Base-by-base conservation (phyloP, 2,888 invertebrate species). In the Cantharis nigra region DNA sequence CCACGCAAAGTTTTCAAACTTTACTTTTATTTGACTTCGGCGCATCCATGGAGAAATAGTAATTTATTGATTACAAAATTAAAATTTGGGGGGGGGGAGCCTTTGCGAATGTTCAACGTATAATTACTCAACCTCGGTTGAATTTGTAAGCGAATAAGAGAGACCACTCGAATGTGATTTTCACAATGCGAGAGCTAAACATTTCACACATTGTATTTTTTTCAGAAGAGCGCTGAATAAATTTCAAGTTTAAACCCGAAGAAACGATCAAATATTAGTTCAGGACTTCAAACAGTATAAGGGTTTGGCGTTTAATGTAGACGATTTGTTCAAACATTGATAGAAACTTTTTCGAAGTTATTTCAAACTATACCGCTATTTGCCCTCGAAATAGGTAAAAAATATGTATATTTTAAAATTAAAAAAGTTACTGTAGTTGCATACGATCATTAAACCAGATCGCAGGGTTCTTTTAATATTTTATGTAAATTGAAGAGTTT, bases 281-380 rank as follows among this genome's bases (percentile, higher is more conserved):
- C 74, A 77, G 77, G 77, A 74, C 77, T 74, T 64, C 74, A 77
- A 77, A 77, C 69, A 77, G 28, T 71, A 63, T 77, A 77, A 74
- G 77, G 74, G 74, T 65, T 77, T 74, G 77, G 70, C 67, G 77
- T 70, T 30, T 30, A 71, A 77, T 71, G 65, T 65, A 65, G 65
- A 65, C 18, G 23, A 65, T 65, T 65, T 65, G 65, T 65, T 65
- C 20, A 65, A 65, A 65, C 16, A 20, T 16, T 20, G 20, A 16
- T 23, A 65, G 65, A 65, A 65, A 65, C 23, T 33, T 33, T 65
- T 65, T 20, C 20, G 23, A 65, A 23, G 65, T 9, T 65, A 64
- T 65, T 65, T 65, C 65, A 23, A 65, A 23, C 33, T 65, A 20
- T 20, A 16, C 65, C 65, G 65, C 65, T 65, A 9, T 65, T 65